Conservation (phyloP, 1,140 invertebrate genomes). For the Halictus rubicundus region DNA sequence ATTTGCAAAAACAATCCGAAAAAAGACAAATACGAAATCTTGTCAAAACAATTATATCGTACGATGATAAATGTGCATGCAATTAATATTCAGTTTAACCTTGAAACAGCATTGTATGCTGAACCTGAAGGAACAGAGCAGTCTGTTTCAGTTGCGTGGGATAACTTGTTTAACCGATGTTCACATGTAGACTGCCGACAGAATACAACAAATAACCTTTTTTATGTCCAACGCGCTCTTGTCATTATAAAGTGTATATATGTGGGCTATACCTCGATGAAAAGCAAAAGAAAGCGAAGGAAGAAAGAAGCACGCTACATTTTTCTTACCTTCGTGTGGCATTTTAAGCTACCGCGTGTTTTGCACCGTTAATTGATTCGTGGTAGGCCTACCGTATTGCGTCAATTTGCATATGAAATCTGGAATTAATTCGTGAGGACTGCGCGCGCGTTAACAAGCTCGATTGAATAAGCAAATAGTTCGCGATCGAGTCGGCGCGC, state of each 20-base stretch:
- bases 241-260: too few relatives aligned
- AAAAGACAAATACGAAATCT: too few relatives aligned
- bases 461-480: slow-evolving; percentile 21
- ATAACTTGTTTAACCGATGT: neutral
- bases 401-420: slow-evolving; percentile 31
- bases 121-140: neutral
- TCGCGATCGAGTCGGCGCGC: neutral
- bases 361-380: slow-evolving; percentile 2
- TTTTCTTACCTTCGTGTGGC: neutral
- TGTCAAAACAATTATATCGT: too few relatives aligned
- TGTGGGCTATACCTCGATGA: neutral
- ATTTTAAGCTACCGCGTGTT: slow-evolving; percentile 4
- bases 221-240: too few relatives aligned
- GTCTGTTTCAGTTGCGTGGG: neutral
- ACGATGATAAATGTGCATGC: too few relatives aligned
- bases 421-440: slow-evolving; percentile 7
- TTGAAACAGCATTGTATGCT: too few relatives aligned
- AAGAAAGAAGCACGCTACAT: neutral
- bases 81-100: too few relatives aligned
- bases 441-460: neutral
- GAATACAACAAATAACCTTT: too few relatives aligned
- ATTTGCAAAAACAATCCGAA: too few relatives aligned
- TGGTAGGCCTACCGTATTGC: too few relatives aligned
- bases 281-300: neutral
- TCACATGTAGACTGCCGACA: neutral